Percentiles rank a stretch among this genome's conserved stretches.
These are phyloP conservation scores for Aplochiton taeniatus DNA, from an alignment of 2,797 vertebrate genomes.

Conservation along the genomic window DNA sequence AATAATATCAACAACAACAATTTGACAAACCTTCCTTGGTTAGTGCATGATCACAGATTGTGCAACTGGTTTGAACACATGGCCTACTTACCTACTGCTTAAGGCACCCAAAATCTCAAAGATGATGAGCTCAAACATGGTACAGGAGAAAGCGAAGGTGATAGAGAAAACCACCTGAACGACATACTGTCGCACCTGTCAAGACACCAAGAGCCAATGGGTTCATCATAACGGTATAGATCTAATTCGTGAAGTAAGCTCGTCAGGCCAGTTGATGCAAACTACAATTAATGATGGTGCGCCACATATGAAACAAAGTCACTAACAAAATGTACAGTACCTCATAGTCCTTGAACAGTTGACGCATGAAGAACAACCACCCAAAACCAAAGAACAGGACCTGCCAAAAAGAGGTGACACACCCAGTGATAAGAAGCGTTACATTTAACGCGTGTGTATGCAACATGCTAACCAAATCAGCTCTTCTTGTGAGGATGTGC, in stretches of 20 bases:
- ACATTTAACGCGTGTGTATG: too few relatives aligned
- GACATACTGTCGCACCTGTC: constrained; percentile 93
- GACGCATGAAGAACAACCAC: constrained; percentile 97
- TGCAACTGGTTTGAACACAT: too few relatives aligned
- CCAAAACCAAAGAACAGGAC: constrained; percentile 97
- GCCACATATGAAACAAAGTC: too few relatives aligned
- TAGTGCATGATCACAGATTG: neutral
- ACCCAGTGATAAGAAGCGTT: too few relatives aligned
- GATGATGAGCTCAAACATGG: constrained; percentile 99
- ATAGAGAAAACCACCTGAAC: constrained; percentile 97
- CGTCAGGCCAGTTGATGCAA: too few relatives aligned
- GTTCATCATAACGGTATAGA: neutral
- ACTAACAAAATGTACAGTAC: constrained; percentile 61
- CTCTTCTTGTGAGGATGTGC: neutral
- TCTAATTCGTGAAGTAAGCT: neutral
- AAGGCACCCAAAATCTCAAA: constrained; percentile 97
- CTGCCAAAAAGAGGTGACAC: constrained; percentile 60
- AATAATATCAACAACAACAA: neutral
- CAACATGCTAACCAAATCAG: neutral
- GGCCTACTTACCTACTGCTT: constrained; percentile 85
- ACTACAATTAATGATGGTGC: too few relatives aligned
- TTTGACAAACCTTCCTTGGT: neutral
- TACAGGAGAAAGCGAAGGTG: constrained; percentile 98
- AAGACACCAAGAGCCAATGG: constrained; percentile 20
- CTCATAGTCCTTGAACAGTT: constrained; percentile 98